These are phyloP conservation scores for Callorhinus ursinus DNA, from an alignment of 2,113 vertebrate species.

Conservation along the genomic window DNA sequence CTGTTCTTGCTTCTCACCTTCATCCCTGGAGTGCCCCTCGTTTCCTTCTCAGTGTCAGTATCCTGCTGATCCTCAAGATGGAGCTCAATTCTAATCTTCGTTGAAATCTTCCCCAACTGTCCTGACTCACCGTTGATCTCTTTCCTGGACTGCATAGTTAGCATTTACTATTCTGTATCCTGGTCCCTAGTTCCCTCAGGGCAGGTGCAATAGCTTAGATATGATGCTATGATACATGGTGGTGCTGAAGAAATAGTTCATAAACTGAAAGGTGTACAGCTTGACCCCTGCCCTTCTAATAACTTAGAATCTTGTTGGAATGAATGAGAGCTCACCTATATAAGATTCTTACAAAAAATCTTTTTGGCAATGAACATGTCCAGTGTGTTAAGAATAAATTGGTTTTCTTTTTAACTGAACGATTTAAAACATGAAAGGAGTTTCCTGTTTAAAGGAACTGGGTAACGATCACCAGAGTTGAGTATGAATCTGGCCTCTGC, in stretches of 20 bases:
- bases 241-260: background rate
- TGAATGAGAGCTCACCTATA: background rate
- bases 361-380: background rate
- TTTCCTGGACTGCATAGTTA: background rate
- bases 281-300: background rate
- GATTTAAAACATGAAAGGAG: background rate
- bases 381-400: background rate
- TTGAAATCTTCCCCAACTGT: background rate
- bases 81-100: background rate
- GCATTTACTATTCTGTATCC: background rate
- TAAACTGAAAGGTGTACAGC: background rate
- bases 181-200: background rate
- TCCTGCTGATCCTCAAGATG: background rate
- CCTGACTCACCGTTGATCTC: background rate
- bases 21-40: background rate
- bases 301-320: slow-evolving; percentile 11
- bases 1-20: background rate
- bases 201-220: background rate
- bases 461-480: background rate
- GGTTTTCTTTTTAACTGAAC: slow-evolving; percentile 4
- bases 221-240: background rate
- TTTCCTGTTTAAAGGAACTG: background rate
- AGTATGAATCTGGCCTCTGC: background rate
- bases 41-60: background rate
- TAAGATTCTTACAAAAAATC: background rate